Conservation (phyloP, 1,140 invertebrate species). For the Drosophila gunungcola region DNA sequence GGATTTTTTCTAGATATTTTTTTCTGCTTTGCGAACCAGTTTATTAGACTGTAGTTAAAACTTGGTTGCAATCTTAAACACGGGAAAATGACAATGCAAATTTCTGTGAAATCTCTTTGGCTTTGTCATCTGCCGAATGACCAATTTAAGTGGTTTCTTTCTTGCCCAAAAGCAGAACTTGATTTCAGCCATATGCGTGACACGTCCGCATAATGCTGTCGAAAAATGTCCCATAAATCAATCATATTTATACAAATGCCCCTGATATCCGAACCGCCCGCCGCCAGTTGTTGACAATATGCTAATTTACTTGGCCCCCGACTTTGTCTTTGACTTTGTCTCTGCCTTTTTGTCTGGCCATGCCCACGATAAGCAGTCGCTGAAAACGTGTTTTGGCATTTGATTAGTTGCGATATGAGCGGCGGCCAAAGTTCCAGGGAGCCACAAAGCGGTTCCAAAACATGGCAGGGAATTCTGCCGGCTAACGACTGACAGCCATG, state of each 20-base stretch:
- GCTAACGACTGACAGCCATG: constrained; percentile 34
- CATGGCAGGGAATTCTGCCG: constrained; percentile 7
- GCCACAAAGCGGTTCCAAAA: constrained; percentile 9
- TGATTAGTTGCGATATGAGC: constrained; percentile 61
- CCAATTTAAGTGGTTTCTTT: not conserved
- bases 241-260: constrained; percentile 83
- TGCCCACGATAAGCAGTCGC: constrained; percentile 56
- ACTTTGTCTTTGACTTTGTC: constrained; percentile 13
- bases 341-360: constrained; percentile 15
- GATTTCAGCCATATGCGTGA: constrained; percentile 65
- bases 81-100: constrained; percentile 59
- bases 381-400: constrained; percentile 80
- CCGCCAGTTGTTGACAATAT: constrained; percentile 56
- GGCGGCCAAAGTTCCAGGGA: constrained; percentile 10
- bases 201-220: constrained; percentile 78
- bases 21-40: constrained; percentile 25
- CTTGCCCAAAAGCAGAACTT: constrained; percentile 12
- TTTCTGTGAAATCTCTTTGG: constrained; percentile 19
- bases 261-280: constrained; percentile 66
- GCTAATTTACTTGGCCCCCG: constrained; percentile 52
- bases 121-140: constrained; percentile 6
- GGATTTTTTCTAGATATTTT: constrained; percentile 18
- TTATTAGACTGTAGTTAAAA: constrained; percentile 71
- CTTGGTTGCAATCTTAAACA: constrained; percentile 53
- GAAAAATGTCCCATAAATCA: constrained; percentile 84